A percentile compares a stretch with the other conserved stretches of the same genome.
Conservation (phyloP, 64 coral and sea anemone species). For the Cladopsammia gracilis region DNA sequence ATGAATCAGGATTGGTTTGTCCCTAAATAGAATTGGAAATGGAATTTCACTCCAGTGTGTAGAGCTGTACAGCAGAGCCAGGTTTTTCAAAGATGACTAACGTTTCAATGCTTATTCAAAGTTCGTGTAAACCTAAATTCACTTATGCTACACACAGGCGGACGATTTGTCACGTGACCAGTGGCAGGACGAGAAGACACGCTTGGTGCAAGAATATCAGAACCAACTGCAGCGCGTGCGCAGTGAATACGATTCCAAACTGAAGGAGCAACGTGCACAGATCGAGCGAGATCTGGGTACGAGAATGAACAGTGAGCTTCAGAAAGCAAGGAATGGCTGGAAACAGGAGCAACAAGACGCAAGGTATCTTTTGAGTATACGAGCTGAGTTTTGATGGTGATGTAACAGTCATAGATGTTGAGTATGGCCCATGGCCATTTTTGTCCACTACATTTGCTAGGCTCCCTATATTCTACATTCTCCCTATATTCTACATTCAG, state of each 20-base stretch:
- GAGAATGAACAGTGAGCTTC: constrained; percentile 66
- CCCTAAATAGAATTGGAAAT: too few relatives aligned
- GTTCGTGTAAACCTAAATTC: not conserved
- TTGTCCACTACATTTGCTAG: too few relatives aligned
- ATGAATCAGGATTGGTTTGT: too few relatives aligned
- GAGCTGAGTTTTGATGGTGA: too few relatives aligned
- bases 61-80: too few relatives aligned
- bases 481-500: too few relatives aligned
- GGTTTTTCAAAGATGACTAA: too few relatives aligned
- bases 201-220: constrained; percentile 39
- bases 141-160: not conserved
- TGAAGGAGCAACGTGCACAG: constrained; percentile 54
- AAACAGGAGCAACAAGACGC: constrained; percentile 91
- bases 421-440: too few relatives aligned
- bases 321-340: constrained; percentile 86
- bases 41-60: too few relatives aligned
- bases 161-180: not conserved
- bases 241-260: constrained; percentile 60
- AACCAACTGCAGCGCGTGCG: constrained; percentile 62
- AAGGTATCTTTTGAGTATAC: constrained; percentile 14
- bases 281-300: constrained; percentile 64
- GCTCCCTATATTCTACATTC: too few relatives aligned
- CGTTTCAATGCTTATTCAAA: too few relatives aligned
- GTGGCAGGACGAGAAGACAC: constrained; percentile 26
- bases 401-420: too few relatives aligned